Conservation (phyloP, 2,797 vertebrate genomes). For the Tympanoctomys barrerae region DNA sequence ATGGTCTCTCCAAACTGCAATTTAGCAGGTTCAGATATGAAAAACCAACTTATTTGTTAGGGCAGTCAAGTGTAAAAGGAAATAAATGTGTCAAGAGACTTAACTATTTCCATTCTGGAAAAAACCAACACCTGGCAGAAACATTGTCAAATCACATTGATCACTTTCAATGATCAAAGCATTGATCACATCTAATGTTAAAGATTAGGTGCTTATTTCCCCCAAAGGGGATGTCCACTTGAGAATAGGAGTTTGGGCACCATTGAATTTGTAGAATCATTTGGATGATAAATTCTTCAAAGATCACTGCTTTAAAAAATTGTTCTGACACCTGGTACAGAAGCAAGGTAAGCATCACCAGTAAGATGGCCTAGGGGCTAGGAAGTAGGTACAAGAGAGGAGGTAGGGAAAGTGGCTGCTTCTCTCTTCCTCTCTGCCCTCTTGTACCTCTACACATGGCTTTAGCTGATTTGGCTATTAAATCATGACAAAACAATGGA, state of each 20-base stretch:
- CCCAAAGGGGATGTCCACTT: background rate
- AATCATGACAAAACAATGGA: background rate
- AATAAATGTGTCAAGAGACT: constrained; percentile 22
- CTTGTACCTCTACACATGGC: background rate
- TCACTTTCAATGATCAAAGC: background rate
- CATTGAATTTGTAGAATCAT: constrained; percentile 12
- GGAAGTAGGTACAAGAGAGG: background rate
- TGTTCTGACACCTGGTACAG: background rate
- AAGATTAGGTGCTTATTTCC: background rate
- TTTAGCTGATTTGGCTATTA: background rate
- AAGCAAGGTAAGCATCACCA: background rate
- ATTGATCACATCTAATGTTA: background rate
- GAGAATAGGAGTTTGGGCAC: background rate
- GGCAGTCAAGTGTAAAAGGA: constrained; percentile 30
- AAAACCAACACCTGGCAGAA: constrained; percentile 55
- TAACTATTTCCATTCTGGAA: constrained; percentile 51
- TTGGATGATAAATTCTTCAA: background rate
- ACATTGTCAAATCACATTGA: background rate
- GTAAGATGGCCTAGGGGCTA: background rate
- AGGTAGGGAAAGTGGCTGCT: background rate
- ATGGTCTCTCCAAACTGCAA: background rate
- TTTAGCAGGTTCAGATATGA: constrained; percentile 8
- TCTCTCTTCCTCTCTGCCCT: background rate
- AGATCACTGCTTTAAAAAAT: background rate
- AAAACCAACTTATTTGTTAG: constrained; percentile 27